Base-by-base conservation (phyloP, 2,797 vertebrate genomes). In the Nannoperca australis region DNA sequence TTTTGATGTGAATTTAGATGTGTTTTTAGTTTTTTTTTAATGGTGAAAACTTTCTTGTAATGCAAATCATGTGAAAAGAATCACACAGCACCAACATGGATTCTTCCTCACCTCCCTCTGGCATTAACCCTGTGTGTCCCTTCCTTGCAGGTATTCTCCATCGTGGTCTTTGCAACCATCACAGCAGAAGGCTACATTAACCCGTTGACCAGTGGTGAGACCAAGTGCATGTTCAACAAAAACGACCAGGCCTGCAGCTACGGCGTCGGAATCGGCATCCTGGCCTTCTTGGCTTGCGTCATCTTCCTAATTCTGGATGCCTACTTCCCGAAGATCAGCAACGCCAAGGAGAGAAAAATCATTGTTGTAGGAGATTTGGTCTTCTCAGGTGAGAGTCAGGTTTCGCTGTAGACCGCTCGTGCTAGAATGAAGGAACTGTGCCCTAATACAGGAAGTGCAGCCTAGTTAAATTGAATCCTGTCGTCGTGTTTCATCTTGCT, bases 131-230 rank as follows among this genome's bases (percentile, higher is more conserved):
- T 14, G 5, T 49, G 15, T 82, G 32, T 79, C 4, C 13, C 17
- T 51, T 3, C 24, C 68, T 56, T 74, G 55, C 88, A 99, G 98
- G 0, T 98, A 42, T 98, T 97, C 3, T 92, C 97, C 45, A 94
- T 99, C 30, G 95, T 99, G 8, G 97, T 98, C 6, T 99, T 99
- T 86, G 89, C 95, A 1, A 97, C 96, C 63, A 97, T 99, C 85
- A 90, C 97, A 0, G 95, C 90, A 0, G 97, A 98, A 64, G 97
- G 98, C 66, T 98, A 98, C 80, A 32, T 13, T 5, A 98, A 95
- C 81, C 0, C 0, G 11, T 3, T 4, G 38, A 13, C 0, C 38
- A 3, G 12, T 0, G 0, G 0, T 0, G 0, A 49, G 0, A 0
- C 66, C 3, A 15, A 36, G 10, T 99, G 98, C 77, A 76, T 99